Evolutionary conservation across 2,888 invertebrate species (phyloP).

Genomic region (Syrphus vitripennis): DNA sequence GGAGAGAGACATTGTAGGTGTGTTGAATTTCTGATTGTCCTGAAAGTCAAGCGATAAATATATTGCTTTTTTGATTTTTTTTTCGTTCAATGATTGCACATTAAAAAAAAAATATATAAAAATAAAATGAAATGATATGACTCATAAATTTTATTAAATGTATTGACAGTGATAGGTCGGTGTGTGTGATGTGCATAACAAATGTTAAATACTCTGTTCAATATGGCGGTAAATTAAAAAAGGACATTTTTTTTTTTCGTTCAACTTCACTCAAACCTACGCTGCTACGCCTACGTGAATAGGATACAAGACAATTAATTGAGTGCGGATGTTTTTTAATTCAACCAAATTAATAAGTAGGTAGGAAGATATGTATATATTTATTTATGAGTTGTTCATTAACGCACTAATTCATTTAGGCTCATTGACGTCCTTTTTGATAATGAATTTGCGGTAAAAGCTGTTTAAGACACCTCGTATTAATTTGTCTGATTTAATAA

Average conservation of each 20-base stretch:
- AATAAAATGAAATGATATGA: not conserved
- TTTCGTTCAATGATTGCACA: not conserved
- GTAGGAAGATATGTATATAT: too few relatives aligned
- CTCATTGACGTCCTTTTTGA: not conserved
- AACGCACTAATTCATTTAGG: not conserved
- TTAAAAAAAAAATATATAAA: not conserved
- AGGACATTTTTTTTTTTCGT: not conserved
- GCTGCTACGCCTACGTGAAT: too few relatives aligned
- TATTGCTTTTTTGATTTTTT: not conserved
- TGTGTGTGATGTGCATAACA: not conserved
- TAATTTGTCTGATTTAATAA: not conserved
- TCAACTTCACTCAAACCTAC: not conserved
- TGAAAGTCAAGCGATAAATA: slow-evolving; percentile 18
- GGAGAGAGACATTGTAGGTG: not conserved
- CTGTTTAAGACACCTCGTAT: not conserved
- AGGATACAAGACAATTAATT: not conserved
- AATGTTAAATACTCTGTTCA: not conserved
- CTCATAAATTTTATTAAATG: slow-evolving; percentile 4
- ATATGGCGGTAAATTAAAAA: not conserved
- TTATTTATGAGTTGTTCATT: not conserved
- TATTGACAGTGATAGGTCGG: not conserved
- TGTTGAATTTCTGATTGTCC: slow-evolving; percentile 32
- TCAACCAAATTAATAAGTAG: not conserved
- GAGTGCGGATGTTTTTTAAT: not conserved
- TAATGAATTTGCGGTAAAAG: not conserved